Base-by-base conservation (phyloP, 2,888 invertebrate species). In the Megalurothrips usitatus region DNA sequence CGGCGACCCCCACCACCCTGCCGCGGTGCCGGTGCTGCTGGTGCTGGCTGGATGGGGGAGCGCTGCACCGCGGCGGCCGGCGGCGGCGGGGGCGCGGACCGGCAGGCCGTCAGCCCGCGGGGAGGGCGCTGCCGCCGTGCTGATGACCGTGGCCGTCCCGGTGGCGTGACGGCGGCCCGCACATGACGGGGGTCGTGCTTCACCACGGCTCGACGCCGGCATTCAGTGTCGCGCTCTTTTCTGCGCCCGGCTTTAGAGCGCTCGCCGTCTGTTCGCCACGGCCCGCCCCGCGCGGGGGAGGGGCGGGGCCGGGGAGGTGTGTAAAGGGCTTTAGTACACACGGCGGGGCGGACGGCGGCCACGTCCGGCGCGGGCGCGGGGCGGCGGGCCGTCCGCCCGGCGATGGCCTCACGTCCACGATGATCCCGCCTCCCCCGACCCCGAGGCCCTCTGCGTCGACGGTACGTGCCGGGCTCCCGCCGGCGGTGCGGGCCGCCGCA, bases 351-450 rank as follows among this genome's bases (percentile, higher is more conserved):
- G 58, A 58, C 58, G 19, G 14, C 17, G 58, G 58, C 58, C 19
- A 19, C 19, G 58, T 19, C 19, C 19, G 58, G 58, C 58, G 58
- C 14, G 58, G 11, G 2, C 52, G 63, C 68, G n/a, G 68, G 23
- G 23, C 68, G 23, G 23, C 68, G 9, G 68, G 68, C 17, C 34
- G 58, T 58, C 58, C 17, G 58, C 68, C 23, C 8, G 68, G 68
- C 68, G 68, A 75, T 75, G 68, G 68, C 68, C 23, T 75, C 68
- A 75, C 68, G 68, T 75, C 68, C 68, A 26, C 68, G 26, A 75
- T n/a, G 12, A 17, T 9, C 68, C 68, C 9, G 9, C 68, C 68
- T n/a, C 23, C 9, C 68, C 68, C 23, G 6, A 23, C 68, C 68
- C 68, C 19, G 17, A 58, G 19, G 14, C 58, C 58, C 58, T 58